Base-by-base conservation (phyloP, 2,888 invertebrate genomes). In the Drosophila cyrtoloma region DNA sequence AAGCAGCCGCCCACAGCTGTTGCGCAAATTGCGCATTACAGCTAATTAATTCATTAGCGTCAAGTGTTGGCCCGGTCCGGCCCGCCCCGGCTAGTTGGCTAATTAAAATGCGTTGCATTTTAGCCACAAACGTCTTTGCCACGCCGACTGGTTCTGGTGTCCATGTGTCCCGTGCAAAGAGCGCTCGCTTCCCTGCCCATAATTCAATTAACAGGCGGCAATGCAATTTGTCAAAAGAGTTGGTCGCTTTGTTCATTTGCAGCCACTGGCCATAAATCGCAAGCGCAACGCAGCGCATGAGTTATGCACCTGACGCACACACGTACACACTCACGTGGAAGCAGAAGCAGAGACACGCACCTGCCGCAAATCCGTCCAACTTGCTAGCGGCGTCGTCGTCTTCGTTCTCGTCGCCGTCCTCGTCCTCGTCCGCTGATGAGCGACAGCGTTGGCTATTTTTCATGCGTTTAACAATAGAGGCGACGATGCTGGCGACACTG, bases 381-480 rank as follows among this genome's bases (percentile, higher is more conserved):
- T 71, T 62, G 65, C 59, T 26, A 47, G 52, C 26, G 63, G 64
- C 62, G 69, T 63, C 12, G 26, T 4, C 55, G 26, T 19, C 22
- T 10, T 26, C 55, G 12, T 28, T 5, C 2, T 26, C 66, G 19
- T 19, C 51, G 1, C 30, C 30, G 52, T 30, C 28, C 7, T 4
- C 56, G 26, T 26, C 22, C 22, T 26, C 37, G 19, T 28, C 7
- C 22, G 9, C 63, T 77, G 82, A 74, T 75, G 81, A 82, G 87
- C 87, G 70, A 69, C 63, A 73, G 73, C 77, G 80, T 77, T 71
- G 76, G 86, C 88, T 78, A 86, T 86, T 90, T 86, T 86, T 86
- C 89, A 86, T 88, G 78, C 90, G 88, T 77, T 90, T 85, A 90
- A 86, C 86, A 86, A 86, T 88, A 66, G 90, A 72, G 73, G 68